A percentile compares a stretch with the other conserved stretches of the same genome.
Conservation (phyloP, 2,797 vertebrate genomes). For the Gambelia wislizenii region DNA sequence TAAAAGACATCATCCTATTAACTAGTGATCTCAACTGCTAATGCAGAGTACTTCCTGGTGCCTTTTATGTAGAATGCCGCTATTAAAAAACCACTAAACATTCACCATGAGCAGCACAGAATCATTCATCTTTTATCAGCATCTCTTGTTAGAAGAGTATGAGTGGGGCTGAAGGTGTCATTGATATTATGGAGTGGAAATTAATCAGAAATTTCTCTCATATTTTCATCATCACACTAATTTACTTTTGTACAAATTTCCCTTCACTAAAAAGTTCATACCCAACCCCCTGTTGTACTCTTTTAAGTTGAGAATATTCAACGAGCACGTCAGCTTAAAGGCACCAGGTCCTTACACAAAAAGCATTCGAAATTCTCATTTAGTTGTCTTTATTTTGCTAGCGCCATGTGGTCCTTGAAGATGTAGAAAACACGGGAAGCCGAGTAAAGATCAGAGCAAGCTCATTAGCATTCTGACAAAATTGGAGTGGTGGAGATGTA, state of each 20-base stretch:
- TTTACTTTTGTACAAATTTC: conserved; percentile 88
- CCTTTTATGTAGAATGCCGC: conserved; percentile 90
- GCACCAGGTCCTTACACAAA: conserved; percentile 88
- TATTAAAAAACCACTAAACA: conserved; percentile 95
- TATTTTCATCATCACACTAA: conserved; percentile 88
- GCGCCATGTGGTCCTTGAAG: conserved; percentile 99
- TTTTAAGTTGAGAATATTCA: conserved; percentile 91
- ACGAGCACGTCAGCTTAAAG: conserved; percentile 89
- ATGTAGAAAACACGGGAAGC: conserved; percentile 98
- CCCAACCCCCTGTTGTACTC: conserved; percentile 87
- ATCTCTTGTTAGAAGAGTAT: conserved; percentile 89
- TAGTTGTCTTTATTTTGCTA: conserved; percentile 99
- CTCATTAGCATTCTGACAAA: conserved; percentile 97
- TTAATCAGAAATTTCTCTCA: conserved; percentile 89
- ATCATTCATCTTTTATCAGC: conserved; percentile 95
- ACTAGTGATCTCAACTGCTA: conserved; percentile 97
- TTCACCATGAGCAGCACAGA: conserved; percentile 88
- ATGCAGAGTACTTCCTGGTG: conserved; percentile 93
- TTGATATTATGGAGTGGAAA: conserved; percentile 95
- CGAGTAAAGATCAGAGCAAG: conserved; percentile 96
- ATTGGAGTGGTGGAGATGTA: conserved; percentile 95
- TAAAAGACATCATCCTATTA: conserved; percentile 99
- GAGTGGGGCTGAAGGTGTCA: conserved; percentile 91
- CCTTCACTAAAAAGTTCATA: conserved; percentile 85
- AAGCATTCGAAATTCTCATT: conserved; percentile 99